These are phyloP conservation scores for Gallirallus australis DNA, from an alignment of 2,797 vertebrate species.

Conservation along the genomic window DNA sequence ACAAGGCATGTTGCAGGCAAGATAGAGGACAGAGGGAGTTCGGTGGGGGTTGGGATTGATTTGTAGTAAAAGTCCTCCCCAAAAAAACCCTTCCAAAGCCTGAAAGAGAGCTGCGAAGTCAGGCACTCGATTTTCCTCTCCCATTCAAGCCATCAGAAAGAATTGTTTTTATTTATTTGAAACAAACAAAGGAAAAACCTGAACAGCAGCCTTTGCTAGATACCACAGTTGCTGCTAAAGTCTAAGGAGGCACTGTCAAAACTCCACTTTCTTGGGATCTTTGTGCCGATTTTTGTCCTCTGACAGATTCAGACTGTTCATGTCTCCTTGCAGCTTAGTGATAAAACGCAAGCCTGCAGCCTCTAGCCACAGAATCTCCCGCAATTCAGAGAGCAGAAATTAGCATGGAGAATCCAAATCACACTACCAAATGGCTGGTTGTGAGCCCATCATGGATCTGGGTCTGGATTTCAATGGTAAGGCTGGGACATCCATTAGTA, in stretches of 20 bases:
- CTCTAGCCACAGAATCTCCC: neutral
- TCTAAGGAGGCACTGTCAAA: neutral
- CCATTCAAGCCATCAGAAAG: neutral
- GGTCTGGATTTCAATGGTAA: neutral
- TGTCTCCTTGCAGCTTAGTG: neutral
- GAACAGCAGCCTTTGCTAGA: neutral
- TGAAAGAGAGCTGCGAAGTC: neutral
- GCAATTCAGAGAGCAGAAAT: neutral
- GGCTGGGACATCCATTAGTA: neutral
- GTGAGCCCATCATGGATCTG: neutral
- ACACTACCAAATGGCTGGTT: neutral
- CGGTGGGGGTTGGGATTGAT: neutral
- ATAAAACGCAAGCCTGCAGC: neutral
- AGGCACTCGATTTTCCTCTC: neutral
- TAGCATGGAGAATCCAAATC: neutral
- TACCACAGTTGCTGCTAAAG: neutral
- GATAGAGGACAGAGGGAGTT: neutral
- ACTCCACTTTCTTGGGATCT: neutral
- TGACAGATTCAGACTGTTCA: neutral
- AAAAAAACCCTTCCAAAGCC: conserved; percentile 21
- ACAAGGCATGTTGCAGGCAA: neutral
- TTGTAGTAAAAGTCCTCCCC: neutral
- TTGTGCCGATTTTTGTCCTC: neutral
- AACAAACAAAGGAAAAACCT: neutral
- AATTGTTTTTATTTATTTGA: neutral